Conservation (phyloP, 2,888 invertebrate species). For the Chaitophorus viminalis region DNA sequence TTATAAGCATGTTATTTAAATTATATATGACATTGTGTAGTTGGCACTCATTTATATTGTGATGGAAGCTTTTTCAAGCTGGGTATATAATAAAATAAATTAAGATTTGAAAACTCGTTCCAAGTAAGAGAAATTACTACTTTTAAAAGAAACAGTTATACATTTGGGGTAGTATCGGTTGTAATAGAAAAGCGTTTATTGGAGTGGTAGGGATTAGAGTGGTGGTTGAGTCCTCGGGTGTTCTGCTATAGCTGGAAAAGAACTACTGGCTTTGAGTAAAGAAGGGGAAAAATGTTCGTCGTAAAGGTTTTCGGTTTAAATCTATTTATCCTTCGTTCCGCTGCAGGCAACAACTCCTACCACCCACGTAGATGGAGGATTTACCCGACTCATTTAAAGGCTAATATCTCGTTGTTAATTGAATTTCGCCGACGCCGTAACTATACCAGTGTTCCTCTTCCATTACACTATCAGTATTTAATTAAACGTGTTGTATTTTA, state of each 20-base stretch:
- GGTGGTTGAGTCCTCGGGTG: too few species aligned
- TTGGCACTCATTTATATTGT: neutral
- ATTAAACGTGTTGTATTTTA: slow-evolving; percentile 6
- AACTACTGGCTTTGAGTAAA: neutral
- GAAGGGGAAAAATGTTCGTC: neutral
- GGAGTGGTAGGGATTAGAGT: neutral
- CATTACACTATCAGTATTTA: slow-evolving; percentile 29
- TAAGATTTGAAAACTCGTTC: neutral
- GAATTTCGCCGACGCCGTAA: slow-evolving; percentile 12
- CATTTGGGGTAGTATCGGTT: neutral
- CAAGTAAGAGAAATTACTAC: neutral
- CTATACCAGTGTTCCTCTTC: slow-evolving; percentile 15
- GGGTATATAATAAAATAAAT: neutral
- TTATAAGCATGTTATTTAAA: neutral
- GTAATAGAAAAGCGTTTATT: slow-evolving; percentile 19
- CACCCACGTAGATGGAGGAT: neutral
- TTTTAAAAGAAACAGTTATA: neutral
- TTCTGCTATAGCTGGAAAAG: neutral
- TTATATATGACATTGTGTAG: neutral
- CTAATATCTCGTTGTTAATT: slow-evolving; percentile 52
- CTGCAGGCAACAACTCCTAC: neutral
- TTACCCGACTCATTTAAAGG: slow-evolving; percentile 24
- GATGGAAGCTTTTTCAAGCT: neutral
- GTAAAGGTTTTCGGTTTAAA: slow-evolving; percentile 35
- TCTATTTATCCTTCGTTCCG: slow-evolving; percentile 18